Evolutionary conservation across 2,113 vertebrate species (phyloP).

Genomic region (Quiscalus mexicanus): DNA sequence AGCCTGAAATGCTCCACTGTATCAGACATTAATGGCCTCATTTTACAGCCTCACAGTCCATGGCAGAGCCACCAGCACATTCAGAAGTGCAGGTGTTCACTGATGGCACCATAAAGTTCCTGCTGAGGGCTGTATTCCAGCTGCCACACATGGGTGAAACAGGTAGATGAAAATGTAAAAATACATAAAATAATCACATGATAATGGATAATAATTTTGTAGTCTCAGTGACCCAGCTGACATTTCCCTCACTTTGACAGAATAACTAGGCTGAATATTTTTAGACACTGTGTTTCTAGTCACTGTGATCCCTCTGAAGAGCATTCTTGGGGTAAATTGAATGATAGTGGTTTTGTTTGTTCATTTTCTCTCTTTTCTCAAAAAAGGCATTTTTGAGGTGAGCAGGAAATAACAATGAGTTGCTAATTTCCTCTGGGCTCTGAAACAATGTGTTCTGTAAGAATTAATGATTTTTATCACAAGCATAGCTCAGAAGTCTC

Average conservation of each 20-base stretch:
- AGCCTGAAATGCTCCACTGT: not conserved
- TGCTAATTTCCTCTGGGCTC: conserved; percentile 4
- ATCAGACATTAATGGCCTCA: not conserved
- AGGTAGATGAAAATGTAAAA: not conserved
- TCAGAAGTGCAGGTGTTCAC: not conserved
- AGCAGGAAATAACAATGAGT: not conserved
- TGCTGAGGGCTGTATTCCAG: not conserved
- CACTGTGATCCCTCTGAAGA: not conserved
- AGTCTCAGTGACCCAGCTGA: not conserved
- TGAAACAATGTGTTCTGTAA: not conserved
- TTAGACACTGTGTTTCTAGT: not conserved
- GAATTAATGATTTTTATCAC: conserved; percentile 8
- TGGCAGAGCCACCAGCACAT: not conserved
- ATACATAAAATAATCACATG: not conserved
- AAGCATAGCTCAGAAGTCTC: not conserved
- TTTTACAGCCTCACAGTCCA: not conserved
- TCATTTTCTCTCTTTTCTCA: not conserved
- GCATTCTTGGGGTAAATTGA: not conserved
- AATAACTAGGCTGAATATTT: not conserved
- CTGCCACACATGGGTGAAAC: not conserved
- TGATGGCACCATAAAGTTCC: not conserved
- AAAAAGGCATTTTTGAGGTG: not conserved
- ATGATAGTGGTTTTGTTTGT: not conserved
- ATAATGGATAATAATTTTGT: not conserved
- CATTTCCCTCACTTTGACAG: not conserved